phyloP scores from a whole-genome alignment of 2,797 vertebrate genomes.

The Peromyscus aztecus region DNA sequence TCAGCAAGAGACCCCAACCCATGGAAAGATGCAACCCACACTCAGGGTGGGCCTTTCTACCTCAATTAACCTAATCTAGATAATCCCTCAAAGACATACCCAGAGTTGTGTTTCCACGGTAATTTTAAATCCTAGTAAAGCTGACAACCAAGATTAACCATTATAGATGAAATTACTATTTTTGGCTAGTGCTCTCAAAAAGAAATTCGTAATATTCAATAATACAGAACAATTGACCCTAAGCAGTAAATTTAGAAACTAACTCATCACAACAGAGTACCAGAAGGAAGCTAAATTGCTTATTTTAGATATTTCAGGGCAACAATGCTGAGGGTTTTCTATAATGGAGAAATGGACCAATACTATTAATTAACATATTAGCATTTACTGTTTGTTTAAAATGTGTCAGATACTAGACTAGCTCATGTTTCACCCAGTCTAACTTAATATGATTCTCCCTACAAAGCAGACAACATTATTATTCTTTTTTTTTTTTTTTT shows the following conservation, averaged over 20 bases:
- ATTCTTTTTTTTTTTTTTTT: too few relatives aligned
- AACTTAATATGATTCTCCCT: background rate
- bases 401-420: background rate
- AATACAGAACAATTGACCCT: background rate
- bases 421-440: background rate
- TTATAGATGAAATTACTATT: background rate
- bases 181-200: slow-evolving; percentile 62
- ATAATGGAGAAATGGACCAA: too few relatives aligned
- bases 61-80: background rate
- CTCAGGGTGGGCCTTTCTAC: background rate
- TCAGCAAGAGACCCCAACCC: background rate
- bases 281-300: background rate
- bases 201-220: slow-evolving; percentile 20
- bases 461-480: background rate
- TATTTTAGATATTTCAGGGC: too few relatives aligned
- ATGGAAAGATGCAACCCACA: background rate
- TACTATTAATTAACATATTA: too few relatives aligned
- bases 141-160: background rate
- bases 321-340: too few relatives aligned
- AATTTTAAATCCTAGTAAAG: background rate
- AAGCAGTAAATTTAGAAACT: slow-evolving; percentile 31
- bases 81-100: background rate
- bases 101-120: background rate
- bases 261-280: slow-evolving; percentile 12
- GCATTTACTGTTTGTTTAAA: too few relatives aligned